Evolutionary conservation across 2,113 vertebrate species (phyloP).

Genomic region (Ivindomyrus marchei): DNA sequence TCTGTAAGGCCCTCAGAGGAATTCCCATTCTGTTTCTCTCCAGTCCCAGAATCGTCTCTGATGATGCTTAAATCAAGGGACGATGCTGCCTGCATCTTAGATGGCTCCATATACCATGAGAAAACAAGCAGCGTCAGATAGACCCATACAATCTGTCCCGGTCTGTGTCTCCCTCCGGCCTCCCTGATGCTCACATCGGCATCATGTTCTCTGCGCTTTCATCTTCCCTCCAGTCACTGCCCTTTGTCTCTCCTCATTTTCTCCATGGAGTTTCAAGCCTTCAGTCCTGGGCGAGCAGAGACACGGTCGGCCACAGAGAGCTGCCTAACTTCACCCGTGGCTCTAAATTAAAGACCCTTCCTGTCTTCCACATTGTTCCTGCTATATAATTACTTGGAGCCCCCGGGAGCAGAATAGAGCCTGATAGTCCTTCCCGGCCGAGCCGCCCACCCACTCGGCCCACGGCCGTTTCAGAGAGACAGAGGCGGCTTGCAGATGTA

Average conservation of each 20-base stretch:
- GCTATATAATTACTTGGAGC: conserved; percentile 5
- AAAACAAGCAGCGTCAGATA: not conserved
- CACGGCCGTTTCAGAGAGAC: not conserved
- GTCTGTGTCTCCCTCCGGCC: not conserved
- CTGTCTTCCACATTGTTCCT: conserved; percentile 16
- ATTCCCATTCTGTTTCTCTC: not conserved
- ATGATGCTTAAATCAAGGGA: not conserved
- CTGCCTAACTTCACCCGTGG: not conserved
- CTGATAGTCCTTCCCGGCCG: conserved; percentile 35
- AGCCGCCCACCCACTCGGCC: conserved; percentile 41
- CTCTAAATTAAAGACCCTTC: not conserved
- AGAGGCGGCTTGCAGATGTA: not conserved
- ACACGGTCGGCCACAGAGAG: not conserved
- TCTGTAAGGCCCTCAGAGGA: not conserved
- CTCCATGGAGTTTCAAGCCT: not conserved
- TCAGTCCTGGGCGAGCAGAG: not conserved
- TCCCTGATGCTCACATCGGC: not conserved
- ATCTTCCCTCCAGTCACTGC: not conserved
- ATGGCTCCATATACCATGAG: not conserved
- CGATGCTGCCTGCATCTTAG: not conserved
- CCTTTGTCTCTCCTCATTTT: not conserved
- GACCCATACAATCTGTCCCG: not conserved
- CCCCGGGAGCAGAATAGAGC: not conserved
- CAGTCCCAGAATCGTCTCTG: not conserved
- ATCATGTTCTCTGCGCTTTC: not conserved